These are phyloP conservation scores for Morpho helenor DNA, from an alignment of 2,888 invertebrate genomes.

Conservation along the genomic window DNA sequence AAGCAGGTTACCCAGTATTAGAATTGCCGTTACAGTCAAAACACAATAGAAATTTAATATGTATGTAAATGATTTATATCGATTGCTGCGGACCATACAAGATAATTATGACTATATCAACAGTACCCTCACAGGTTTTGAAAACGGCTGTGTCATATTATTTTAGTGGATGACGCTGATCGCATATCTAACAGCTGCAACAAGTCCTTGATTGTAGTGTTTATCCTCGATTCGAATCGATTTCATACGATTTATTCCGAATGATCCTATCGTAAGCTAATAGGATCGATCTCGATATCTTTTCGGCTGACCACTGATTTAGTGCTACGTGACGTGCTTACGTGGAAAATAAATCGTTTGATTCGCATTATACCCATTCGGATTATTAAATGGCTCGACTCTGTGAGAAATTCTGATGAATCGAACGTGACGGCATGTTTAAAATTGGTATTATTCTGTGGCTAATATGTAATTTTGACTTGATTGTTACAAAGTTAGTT, in stretches of 20 bases:
- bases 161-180: conserved; percentile 76
- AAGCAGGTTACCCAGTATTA: no score
- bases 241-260: conserved; percentile 70
- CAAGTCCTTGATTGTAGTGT: conserved; percentile 69
- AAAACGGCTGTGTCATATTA: conserved; percentile 78
- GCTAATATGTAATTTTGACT: conserved; percentile 2
- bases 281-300: conserved; percentile 68
- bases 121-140: conserved; percentile 45
- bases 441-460: conserved; percentile 3
- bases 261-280: conserved; percentile 68
- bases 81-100: conserved; percentile 46
- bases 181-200: conserved; percentile 72
- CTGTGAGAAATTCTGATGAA: conserved; percentile 72
- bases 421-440: conserved; percentile 58
- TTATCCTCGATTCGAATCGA: conserved; percentile 70
- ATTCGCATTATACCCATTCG: conserved; percentile 68
- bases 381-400: conserved; percentile 72
- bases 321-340: conserved; percentile 75
- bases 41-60: neutral
- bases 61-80: conserved; percentile 1
- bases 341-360: conserved; percentile 70
- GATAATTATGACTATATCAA: conserved; percentile 50
- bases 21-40: no score
- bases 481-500: neutral
- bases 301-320: conserved; percentile 73